A percentile compares a stretch with the other conserved stretches of the same genome.
phyloP scores from a whole-genome alignment of 2,888 invertebrate species.

The Drosophila prostipennis region DNA sequence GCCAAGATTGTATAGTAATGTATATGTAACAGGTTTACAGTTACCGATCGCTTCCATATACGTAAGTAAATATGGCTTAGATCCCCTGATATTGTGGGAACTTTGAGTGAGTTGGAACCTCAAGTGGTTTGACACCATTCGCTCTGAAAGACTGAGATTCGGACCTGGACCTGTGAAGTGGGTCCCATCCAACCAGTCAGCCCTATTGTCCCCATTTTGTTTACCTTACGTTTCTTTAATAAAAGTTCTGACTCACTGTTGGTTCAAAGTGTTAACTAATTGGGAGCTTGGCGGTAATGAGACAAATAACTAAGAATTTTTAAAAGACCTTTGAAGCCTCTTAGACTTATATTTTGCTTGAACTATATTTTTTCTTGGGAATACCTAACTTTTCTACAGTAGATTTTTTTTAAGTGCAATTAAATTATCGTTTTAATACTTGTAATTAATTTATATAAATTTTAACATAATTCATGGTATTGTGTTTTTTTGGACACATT shows the following conservation, averaged over 20 bases:
- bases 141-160: slow-evolving; percentile 13
- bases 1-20: slow-evolving; percentile 3
- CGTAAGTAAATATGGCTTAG: slow-evolving; percentile 24
- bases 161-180: slow-evolving; percentile 15
- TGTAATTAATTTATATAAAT: background rate
- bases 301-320: background rate
- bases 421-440: too few relatives aligned
- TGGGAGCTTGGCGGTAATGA: slow-evolving; percentile 6
- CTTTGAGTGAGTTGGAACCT: slow-evolving; percentile 1
- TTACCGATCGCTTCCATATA: slow-evolving; percentile 56
- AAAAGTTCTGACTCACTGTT: slow-evolving; percentile 31
- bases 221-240: slow-evolving; percentile 1
- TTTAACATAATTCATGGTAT: background rate
- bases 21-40: slow-evolving; percentile 60
- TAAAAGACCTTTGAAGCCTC: background rate
- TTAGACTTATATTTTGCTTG: background rate
- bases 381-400: too few relatives aligned
- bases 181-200: background rate
- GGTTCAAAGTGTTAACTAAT: slow-evolving; percentile 28
- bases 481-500: background rate
- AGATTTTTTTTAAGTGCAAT: background rate
- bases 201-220: slow-evolving; percentile 13
- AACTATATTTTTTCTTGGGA: too few relatives aligned
- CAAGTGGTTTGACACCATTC: slow-evolving; percentile 23
- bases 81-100: slow-evolving; percentile 22